phyloP scores from a whole-genome alignment of 1,140 invertebrate genomes.

The Cydia pomonella region DNA sequence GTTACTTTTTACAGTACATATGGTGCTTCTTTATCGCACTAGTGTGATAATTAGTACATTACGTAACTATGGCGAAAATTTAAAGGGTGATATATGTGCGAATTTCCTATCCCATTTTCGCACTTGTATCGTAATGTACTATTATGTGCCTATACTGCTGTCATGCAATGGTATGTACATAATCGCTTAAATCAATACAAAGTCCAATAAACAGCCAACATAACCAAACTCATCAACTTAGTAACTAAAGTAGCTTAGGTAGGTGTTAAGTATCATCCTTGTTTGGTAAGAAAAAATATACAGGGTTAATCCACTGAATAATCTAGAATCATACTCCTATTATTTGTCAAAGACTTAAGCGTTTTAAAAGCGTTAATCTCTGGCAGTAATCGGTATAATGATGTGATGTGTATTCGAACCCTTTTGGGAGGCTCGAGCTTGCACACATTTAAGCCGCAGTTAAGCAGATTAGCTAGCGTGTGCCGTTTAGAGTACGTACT shows the following conservation, averaged over 20 bases:
- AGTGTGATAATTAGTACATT: too few species aligned
- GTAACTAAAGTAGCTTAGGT: background rate
- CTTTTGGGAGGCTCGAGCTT: background rate
- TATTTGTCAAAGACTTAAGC: background rate
- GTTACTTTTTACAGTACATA: too few species aligned
- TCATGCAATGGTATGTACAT: too few species aligned
- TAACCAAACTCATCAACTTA: background rate
- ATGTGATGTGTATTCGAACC: slow-evolving; percentile 14
- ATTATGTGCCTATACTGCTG: too few species aligned
- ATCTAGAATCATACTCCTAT: background rate
- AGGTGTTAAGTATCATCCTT: too few species aligned
- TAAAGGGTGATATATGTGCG: too few species aligned
- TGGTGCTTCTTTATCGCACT: too few species aligned
- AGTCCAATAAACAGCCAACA: background rate
- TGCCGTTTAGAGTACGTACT: background rate
- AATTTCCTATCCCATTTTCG: too few species aligned
- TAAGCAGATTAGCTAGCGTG: slow-evolving; percentile 17
- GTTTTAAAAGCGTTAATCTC: background rate
- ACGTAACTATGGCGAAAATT: too few species aligned
- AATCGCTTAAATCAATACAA: background rate
- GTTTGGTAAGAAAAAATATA: background rate
- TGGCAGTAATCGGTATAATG: slow-evolving; percentile 13
- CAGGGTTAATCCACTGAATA: background rate
- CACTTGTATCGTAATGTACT: too few species aligned
- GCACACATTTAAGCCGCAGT: background rate